A percentile compares a stretch with the other conserved stretches of the same genome.
These are phyloP conservation scores for Corythaeola cristata DNA, from an alignment of 2,113 vertebrate genomes.

Conservation along the genomic window DNA sequence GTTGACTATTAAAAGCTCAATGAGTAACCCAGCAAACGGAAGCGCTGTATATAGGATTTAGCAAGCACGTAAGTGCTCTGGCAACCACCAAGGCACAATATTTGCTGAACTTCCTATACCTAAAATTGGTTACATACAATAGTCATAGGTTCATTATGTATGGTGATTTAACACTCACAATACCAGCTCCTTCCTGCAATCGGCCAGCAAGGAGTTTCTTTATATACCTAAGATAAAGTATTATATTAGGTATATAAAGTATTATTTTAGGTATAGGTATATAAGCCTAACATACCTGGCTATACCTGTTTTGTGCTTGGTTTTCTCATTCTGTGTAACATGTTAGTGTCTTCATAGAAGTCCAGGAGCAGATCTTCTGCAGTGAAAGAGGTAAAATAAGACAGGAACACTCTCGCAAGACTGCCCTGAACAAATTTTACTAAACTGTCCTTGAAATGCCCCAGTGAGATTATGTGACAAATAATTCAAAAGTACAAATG, in stretches of 20 bases:
- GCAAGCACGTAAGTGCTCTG: conserved; percentile 17
- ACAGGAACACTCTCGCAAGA: neutral
- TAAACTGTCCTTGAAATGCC: neutral
- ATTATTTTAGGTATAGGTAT: neutral
- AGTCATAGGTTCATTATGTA: neutral
- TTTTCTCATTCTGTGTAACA: neutral
- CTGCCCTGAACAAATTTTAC: neutral
- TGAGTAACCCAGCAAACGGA: conserved; percentile 58
- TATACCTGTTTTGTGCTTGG: neutral
- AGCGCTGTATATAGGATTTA: conserved; percentile 15
- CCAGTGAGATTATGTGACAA: neutral
- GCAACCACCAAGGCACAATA: neutral
- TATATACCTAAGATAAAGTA: neutral
- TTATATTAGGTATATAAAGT: neutral
- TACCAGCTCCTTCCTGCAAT: neutral
- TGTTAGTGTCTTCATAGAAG: neutral
- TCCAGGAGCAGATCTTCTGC: neutral
- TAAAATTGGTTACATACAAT: conserved; percentile 11
- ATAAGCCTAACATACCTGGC: neutral
- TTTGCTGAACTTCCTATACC: conserved; percentile 13
- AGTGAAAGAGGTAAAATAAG: neutral
- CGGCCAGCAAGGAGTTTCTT: neutral
- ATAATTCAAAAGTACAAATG: neutral
- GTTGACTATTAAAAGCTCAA: conserved; percentile 69
- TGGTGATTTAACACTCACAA: neutral